Conservation (phyloP, 1,140 invertebrate genomes). For the Probaryconus sp. region DNA sequence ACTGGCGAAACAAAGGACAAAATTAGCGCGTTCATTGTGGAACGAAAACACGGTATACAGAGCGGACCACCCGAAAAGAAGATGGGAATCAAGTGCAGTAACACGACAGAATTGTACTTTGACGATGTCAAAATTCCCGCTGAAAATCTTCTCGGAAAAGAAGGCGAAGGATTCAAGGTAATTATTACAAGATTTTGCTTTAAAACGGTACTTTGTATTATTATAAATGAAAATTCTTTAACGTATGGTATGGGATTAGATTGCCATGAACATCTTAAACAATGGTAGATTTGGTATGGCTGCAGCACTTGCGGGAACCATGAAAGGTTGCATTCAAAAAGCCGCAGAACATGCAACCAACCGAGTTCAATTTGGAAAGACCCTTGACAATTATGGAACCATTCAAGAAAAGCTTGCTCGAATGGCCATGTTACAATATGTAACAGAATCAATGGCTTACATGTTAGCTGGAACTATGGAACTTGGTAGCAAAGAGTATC, state of each 20-base stretch:
- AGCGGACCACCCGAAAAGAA: conserved; percentile 98
- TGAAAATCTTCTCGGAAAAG: conserved; percentile 95
- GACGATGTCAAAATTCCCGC: conserved; percentile 97
- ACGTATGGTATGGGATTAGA: conserved; percentile 73
- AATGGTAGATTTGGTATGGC: conserved; percentile 99
- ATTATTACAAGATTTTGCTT: conserved; percentile 4
- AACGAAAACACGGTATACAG: conserved; percentile 94
- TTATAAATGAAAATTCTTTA: too few relatives aligned
- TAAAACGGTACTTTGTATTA: too few relatives aligned
- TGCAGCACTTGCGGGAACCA: conserved; percentile 94
- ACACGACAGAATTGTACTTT: conserved; percentile 97
- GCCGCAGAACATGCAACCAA: conserved; percentile 94
- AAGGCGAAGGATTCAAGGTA: conserved; percentile 99
- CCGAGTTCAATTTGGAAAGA: conserved; percentile 93
- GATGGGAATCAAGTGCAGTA: conserved; percentile 99
- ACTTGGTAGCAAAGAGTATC: conserved; percentile 87
- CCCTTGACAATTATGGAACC: conserved; percentile 90
- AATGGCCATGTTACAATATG: conserved; percentile 96
- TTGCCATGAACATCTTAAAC: conserved; percentile 99
- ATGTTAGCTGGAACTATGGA: conserved; percentile 97
- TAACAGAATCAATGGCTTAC: conserved; percentile 97
- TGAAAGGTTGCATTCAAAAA: conserved; percentile 92
- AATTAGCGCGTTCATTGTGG: conserved; percentile 98
- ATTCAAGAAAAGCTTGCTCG: conserved; percentile 97
- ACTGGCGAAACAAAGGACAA: conserved; percentile 86